Percentiles rank a stretch among this genome's conserved stretches.
Conservation (phyloP, 2,888 invertebrate species). For the Tetragonula carbonaria region DNA sequence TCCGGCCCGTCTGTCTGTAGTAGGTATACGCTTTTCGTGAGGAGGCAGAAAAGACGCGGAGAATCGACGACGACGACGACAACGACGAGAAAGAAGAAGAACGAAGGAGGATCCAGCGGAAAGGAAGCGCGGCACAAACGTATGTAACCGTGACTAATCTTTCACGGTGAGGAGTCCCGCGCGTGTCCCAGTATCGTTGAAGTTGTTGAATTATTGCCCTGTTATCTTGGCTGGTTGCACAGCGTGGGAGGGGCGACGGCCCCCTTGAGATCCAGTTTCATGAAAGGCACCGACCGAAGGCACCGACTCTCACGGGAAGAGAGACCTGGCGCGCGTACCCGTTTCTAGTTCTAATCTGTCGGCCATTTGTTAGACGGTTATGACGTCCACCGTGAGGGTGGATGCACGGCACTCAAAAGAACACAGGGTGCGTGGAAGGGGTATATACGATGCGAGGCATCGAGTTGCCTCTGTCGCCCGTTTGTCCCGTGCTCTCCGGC, state of each 20-base stretch:
- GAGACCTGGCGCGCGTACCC: constrained; percentile 46
- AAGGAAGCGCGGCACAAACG: constrained; percentile 60
- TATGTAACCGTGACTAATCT: constrained; percentile 79
- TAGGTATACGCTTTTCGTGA: constrained; percentile 45
- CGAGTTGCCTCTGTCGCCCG: constrained; percentile 76
- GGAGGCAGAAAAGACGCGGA: not conserved
- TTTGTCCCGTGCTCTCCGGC: constrained; percentile 70
- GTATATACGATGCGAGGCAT: constrained; percentile 73
- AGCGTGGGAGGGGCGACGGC: constrained; percentile 74
- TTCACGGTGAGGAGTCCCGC: constrained; percentile 69
- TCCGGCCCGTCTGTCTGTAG: constrained; percentile 30
- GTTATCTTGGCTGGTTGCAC: constrained; percentile 78
- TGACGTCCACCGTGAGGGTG: constrained; percentile 71
- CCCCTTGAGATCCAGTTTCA: constrained; percentile 81
- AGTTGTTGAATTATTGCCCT: constrained; percentile 81
- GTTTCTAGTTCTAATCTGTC: constrained; percentile 82
- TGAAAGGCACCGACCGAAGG: constrained; percentile 79
- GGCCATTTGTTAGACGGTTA: constrained; percentile 82
- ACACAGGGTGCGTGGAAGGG: constrained; percentile 63
- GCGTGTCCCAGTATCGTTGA: constrained; percentile 76
- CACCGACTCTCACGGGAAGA: constrained; percentile 59
- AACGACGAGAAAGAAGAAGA: not conserved
- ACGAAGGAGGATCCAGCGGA: constrained; percentile 28
- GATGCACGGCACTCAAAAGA: constrained; percentile 46
- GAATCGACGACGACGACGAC: constrained; percentile 1